phyloP scores from a whole-genome alignment of 2,113 vertebrate species.

The Xenotilapia longispinis region DNA sequence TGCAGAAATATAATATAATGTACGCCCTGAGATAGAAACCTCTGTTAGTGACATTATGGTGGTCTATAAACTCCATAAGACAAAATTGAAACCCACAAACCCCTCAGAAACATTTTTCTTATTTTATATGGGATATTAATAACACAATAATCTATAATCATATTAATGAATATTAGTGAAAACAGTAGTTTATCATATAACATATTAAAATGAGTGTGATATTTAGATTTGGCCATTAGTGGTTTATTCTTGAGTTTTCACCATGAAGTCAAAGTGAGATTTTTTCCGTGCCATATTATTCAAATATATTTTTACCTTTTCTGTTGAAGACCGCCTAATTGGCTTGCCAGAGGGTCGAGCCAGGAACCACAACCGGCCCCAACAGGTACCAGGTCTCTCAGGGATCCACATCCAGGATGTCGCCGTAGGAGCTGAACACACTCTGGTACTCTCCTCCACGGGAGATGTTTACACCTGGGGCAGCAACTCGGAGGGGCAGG shows the following conservation, averaged over 20 bases:
- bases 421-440: constrained; percentile 72
- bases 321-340: constrained; percentile 69
- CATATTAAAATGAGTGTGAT: background rate
- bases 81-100: accelerated
- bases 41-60: background rate
- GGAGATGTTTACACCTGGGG: constrained; percentile 78
- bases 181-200: background rate
- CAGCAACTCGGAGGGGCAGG: constrained; percentile 81
- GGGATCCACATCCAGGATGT: constrained; percentile 70
- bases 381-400: constrained; percentile 71
- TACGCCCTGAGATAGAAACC: background rate
- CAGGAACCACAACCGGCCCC: constrained; percentile 76
- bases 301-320: background rate
- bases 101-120: background rate
- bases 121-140: background rate
- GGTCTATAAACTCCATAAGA: background rate
- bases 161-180: background rate
- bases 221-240: background rate
- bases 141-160: background rate
- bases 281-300: background rate
- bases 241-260: background rate
- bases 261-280: background rate
- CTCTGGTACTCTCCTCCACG: constrained; percentile 68
- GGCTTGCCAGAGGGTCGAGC: constrained; percentile 74
- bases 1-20: background rate